These are phyloP conservation scores for Prenolepis imparis DNA, from an alignment of 2,888 invertebrate genomes.

Conservation along the genomic window DNA sequence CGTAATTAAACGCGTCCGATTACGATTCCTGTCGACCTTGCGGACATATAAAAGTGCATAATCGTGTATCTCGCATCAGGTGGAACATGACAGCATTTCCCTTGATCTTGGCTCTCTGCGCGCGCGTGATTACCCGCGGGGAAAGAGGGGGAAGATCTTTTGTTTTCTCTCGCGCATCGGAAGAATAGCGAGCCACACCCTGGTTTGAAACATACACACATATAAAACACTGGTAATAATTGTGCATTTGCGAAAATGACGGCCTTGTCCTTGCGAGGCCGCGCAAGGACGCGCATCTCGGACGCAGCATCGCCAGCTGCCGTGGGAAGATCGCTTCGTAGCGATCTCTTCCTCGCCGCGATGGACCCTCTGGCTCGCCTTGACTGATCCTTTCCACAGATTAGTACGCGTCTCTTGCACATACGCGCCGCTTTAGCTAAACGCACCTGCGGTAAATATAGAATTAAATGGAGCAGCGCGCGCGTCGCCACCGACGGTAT, in stretches of 20 bases:
- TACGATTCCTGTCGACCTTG: conserved; percentile 71
- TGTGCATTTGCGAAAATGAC: conserved; percentile 76
- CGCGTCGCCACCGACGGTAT: conserved; percentile 68
- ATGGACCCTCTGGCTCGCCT: conserved; percentile 74
- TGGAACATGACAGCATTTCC: conserved; percentile 57
- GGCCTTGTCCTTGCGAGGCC: conserved; percentile 83
- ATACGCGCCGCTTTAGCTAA: conserved; percentile 54
- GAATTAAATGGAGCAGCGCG: conserved; percentile 75
- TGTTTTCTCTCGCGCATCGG: conserved; percentile 51
- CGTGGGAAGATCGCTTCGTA: conserved; percentile 80
- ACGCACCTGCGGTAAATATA: conserved; percentile 73
- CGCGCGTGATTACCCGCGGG: conserved; percentile 47
- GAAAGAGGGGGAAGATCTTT: conserved; percentile 22
- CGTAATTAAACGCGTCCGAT: conserved; percentile 69
- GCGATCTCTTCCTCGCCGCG: conserved; percentile 61
- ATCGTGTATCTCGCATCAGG: conserved; percentile 71
- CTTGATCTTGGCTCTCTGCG: conserved; percentile 40
- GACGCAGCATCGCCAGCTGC: conserved; percentile 67
- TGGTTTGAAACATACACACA: conserved; percentile 5
- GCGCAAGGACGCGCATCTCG: conserved; percentile 53
- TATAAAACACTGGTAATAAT: conserved; percentile 63
- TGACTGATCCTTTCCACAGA: conserved; percentile 77
- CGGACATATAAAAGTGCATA: conserved; percentile 65
- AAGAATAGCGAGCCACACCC: conserved; percentile 66
- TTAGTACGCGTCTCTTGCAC: conserved; percentile 69